Base-by-base conservation (phyloP, 2,888 invertebrate genomes). In the Esperia sulphurella region DNA sequence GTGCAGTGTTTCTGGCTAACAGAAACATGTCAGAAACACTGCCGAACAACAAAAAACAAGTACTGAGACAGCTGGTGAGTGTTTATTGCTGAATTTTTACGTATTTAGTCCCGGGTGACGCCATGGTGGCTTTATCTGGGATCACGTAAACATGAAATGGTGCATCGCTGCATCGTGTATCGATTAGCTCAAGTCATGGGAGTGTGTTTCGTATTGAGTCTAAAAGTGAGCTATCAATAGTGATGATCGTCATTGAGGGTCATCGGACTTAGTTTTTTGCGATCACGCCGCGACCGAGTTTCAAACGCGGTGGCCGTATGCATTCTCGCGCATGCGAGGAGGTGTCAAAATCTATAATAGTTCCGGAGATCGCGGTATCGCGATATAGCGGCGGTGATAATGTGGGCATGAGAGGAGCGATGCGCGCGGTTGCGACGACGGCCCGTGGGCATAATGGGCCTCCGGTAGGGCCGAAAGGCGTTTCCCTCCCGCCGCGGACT, bases 71-170 rank as follows among this genome's bases (percentile, higher is more conserved):
- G 70, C 88, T 92, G 91, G 92, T 92, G 80, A 92, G 92, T 91
- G 80, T 79, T 86, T 80, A 81, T 82, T 83, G 82, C 84, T 81
- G 80, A 55, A 73, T 80, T 85, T 88, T 83, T 86, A 79, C 84
- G 79, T 86, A 88, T 88, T 86, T 85, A 82, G 88, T 88, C 89
- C 88, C 86, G 89, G 87, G 89, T 90, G 90, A 91, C 92, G 92
- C 92, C 92, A 92, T 92, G 91, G 91, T 90, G 90, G 89, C 87
- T 87, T 86, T 89, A 89, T 90, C 90, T 89, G 88, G 89, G 88
- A 91, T 91, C 92, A 92, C 92, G 92, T 92, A 92, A 91, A 90
- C 90, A 90, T 83, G 87, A 88, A 88, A 89, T 88, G 89, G 88
- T 89, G 89, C 89, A 89, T 87, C 88, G 81, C 83, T 89, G 89